Evolutionary conservation across 1,140 invertebrate genomes (phyloP).

Genomic region (Popillia japonica): DNA sequence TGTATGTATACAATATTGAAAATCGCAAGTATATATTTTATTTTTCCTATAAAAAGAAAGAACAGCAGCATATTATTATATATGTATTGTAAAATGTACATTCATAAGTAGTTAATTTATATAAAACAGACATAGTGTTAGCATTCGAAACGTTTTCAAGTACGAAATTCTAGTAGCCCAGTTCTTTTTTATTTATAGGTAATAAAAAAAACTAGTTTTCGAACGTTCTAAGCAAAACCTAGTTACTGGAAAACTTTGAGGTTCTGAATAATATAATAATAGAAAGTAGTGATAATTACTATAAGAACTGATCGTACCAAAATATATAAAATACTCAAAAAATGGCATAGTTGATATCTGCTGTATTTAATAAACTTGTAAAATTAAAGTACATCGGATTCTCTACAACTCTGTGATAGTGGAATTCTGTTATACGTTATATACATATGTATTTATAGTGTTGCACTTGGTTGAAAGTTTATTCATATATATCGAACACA

Average conservation of each 20-base stretch:
- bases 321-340: background rate
- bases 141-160: background rate
- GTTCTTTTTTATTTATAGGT: background rate
- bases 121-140: background rate
- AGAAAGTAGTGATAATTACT: too few relatives aligned
- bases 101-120: background rate
- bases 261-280: background rate
- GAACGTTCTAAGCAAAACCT: background rate
- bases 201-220: background rate
- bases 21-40: background rate
- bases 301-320: too few relatives aligned
- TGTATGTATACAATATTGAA: background rate
- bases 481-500: background rate
- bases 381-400: background rate
- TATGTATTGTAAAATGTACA: background rate
- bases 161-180: background rate
- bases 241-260: constrained; percentile 10
- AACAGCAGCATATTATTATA: too few relatives aligned
- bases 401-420: constrained; percentile 6
- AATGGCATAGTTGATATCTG: background rate
- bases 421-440: constrained; percentile 11
- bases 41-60: background rate
- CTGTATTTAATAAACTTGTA: background rate
- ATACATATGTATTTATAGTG: background rate
- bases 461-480: background rate